phyloP scores from a whole-genome alignment of 2,888 invertebrate species.

The Cosmia pyralina region DNA sequence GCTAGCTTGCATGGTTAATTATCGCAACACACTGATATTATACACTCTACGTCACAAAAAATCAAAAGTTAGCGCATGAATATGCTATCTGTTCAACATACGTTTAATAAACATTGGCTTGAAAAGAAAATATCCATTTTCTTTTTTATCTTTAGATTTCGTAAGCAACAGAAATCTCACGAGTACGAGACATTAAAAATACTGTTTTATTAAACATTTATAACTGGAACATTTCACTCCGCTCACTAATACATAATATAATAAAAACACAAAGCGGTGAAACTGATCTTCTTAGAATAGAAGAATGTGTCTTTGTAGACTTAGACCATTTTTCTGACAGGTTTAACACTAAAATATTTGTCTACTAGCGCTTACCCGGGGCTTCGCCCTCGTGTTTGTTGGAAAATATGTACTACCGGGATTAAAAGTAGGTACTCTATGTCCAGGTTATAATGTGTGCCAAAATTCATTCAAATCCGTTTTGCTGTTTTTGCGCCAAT shows the following conservation, averaged over 20 bases:
- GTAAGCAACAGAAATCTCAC: not conserved
- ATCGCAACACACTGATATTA: not conserved
- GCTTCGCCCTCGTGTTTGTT: no score
- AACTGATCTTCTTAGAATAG: not conserved
- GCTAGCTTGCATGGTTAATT: not conserved
- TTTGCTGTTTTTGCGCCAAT: no score
- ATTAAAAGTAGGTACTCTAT: no score
- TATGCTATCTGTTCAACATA: not conserved
- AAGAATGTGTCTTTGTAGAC: not conserved
- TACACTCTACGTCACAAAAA: not conserved
- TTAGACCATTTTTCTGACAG: not conserved
- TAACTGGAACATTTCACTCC: not conserved
- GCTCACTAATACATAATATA: not conserved
- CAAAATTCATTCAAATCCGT: no score
- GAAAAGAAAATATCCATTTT: slow-evolving; percentile 1
- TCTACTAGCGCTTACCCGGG: no score
- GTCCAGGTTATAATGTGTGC: no score
- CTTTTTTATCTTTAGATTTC: not conserved
- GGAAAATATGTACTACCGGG: no score
- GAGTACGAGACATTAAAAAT: slow-evolving; percentile 2
- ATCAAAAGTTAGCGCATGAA: not conserved
- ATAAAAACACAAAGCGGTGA: not conserved
- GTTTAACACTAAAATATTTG: no score
- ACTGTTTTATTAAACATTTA: slow-evolving; percentile 5
- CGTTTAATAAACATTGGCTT: not conserved